phyloP scores from a whole-genome alignment of 1,140 invertebrate genomes.

The Cyphomyrmex costatus region DNA sequence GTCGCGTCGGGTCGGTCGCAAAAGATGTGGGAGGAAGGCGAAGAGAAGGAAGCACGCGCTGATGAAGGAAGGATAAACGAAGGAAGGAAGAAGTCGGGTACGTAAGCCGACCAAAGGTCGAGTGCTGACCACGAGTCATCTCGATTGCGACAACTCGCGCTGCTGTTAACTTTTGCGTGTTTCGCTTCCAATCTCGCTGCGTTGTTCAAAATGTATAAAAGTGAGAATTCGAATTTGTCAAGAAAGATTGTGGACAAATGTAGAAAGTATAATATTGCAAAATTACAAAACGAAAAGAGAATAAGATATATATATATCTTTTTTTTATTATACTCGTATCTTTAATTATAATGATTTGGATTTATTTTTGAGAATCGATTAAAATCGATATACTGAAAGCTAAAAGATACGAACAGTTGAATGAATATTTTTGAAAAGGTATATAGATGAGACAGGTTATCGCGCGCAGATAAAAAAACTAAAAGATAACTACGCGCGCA shows the following conservation, averaged over 20 bases:
- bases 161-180: slow-evolving; percentile 44
- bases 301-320: too few relatives aligned
- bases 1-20: slow-evolving; percentile 30
- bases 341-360: neutral
- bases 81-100: slow-evolving; percentile 74
- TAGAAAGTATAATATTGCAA: neutral
- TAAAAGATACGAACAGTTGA: neutral
- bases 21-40: slow-evolving; percentile 45
- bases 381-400: neutral
- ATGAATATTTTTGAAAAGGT: neutral
- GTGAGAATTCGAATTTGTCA: neutral
- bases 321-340: neutral
- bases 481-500: neutral
- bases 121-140: slow-evolving; percentile 71
- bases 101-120: slow-evolving; percentile 75
- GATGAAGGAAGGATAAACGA: slow-evolving; percentile 46
- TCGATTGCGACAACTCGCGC: slow-evolving; percentile 60
- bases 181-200: neutral
- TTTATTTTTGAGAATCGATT: slow-evolving; percentile 5
- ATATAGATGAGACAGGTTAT: neutral
- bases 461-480: neutral
- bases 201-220: neutral
- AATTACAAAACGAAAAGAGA: too few relatives aligned
- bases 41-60: slow-evolving; percentile 45
- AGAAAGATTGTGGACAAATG: too few relatives aligned